Base-by-base conservation (phyloP, 1,140 invertebrate genomes). In the Steinernema feltiae region DNA sequence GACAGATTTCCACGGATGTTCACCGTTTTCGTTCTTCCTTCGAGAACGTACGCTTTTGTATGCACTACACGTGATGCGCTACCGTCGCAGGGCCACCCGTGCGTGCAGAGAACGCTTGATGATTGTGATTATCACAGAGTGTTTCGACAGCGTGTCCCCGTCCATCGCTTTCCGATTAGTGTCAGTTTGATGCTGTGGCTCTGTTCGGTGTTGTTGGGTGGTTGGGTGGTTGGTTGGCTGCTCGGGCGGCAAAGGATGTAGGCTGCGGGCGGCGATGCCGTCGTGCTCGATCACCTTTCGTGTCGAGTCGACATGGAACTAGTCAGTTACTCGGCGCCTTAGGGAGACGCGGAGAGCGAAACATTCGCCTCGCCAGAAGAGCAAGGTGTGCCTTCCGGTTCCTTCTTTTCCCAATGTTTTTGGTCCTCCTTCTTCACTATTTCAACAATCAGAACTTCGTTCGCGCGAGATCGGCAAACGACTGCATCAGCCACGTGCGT, bases 91-190 rank as follows among this genome's bases (percentile, higher is more conserved):
- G 53, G 53, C 53, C 53, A 63, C 53, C 15, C 53, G 15, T 63
- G 24, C 3, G 15, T 7, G 24, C 7, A 21, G 15, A 63, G 24
- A 3, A 27, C 7, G 3, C 53, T n/a, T 21, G 3, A 15, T 21
- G 53, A 27, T 63, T 63, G 53, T 27, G 53, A 63, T 63, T 63
- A 63, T 7, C 53, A 63, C 24, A 63, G 53, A 3, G 53, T 27
- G 7, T 7, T 63, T 63, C 53, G 53, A 7, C 53, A 21, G 53
- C 53, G 53, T 63, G 53, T 15, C 24, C 53, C 53, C 53, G 53
- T 63, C 53, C 53, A 27, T 21, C 53, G 53, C 53, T 63, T 63
- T 63, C 53, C 53, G 53, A 63, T 63, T 63, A 63, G 53, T 63
- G 53, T 63, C 53, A 27, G 53, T 63, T 63, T 63, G 53, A 63